Evolutionary conservation across 2,113 vertebrate genomes (phyloP), one percentile per base, ranked within the genome.

Genomic region (Chaenogobius annularis): DNA sequence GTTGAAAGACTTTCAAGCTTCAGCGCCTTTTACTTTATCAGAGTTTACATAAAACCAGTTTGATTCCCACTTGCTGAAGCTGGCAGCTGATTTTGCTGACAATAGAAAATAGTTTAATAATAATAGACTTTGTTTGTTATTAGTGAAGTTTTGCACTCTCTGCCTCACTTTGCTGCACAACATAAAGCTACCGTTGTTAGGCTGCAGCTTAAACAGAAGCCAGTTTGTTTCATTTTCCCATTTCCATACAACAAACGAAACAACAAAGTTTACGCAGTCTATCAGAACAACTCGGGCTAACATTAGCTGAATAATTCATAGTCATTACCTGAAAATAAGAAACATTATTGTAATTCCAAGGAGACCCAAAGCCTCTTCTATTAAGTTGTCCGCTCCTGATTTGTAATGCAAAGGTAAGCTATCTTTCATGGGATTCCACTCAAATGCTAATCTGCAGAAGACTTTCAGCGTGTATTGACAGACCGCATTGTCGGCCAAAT

Each of bases 381-480:
- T 84, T 71, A 74, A 83, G 69, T 83, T 69, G 69, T 78, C 62
- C 75, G 71, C 70, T 59, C 22, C 68, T 81, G 75, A 78, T 75
- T 86, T 86, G 76, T 83, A 83, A 87, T 78, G 74, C 72, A 80
- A 85, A 82, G 73, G 73, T 84, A 81, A 85, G 50, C 70, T 85
- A 74, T 63, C 83, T 82, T 86, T 85, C 73, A 82, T 82, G 77
- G 81, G 82, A 78, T 68, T 81, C 75, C 76, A 85, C 77, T 82
- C 31, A 85, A 78, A 83, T 87, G 79, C 61, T 83, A 81, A 85
- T 86, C 81, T 61, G 8, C 74, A 78, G 46, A 66, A 83, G 80
- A 75, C 76, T 83, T 68, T 81, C 54, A 47, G 63, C 70, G 72
- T 75, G 48, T 70, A 79, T 81, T 79, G 80, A 89, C 75, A 83